Base-by-base conservation (phyloP, 2,888 invertebrate genomes). In the Neria commutata region DNA sequence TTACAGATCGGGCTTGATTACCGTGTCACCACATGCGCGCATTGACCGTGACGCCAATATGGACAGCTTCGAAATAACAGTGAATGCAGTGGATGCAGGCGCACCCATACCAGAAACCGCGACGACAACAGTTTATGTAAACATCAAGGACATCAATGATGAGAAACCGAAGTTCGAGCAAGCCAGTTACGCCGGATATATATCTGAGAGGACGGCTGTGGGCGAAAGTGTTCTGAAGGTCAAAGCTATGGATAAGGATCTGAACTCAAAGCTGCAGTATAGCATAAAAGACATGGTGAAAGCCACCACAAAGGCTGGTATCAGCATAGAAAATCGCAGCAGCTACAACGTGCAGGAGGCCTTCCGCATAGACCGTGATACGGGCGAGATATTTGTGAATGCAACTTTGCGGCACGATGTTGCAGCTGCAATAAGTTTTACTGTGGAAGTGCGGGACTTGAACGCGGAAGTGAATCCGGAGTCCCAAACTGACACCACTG, bases 111-210 rank as follows among this genome's bases (percentile, higher is more conserved):
- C 88, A 8, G 91, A 91, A 83, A 91, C 91, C 0, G 91, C 91
- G 0, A 90, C 91, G 0, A 88, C 91, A 0, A 90, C 89, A 0
- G 89, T 89, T 0, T 88, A 86, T 56, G 87, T 92, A 2, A 88
- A 86, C 42, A 86, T 92, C 2, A 84, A 87, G 67, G 91, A 91
- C 68, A 89, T 91, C 0, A 94, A 94, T 69, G 91, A 94, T 73
- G 93, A 93, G 72, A 87, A 91, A 16, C 94, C 94, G 0, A 86
- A 78, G 60, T 94, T 94, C 67, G 88, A 85, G 54, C 84, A 85
- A 48, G 80, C 83, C 4, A 87, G 87, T 64, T 86, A 86, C 53
- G 85, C 87, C 0, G 87, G 88, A 23, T 90, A 91, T 67, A 87
- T 91, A 4, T 90, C 90, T 0, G 91, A 91, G 74, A 85, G 88